Percentiles rank a stretch among this genome's conserved stretches.
Evolutionary conservation across 1,140 invertebrate species (phyloP).

Genomic region (Cataglyphis hispanica): DNA sequence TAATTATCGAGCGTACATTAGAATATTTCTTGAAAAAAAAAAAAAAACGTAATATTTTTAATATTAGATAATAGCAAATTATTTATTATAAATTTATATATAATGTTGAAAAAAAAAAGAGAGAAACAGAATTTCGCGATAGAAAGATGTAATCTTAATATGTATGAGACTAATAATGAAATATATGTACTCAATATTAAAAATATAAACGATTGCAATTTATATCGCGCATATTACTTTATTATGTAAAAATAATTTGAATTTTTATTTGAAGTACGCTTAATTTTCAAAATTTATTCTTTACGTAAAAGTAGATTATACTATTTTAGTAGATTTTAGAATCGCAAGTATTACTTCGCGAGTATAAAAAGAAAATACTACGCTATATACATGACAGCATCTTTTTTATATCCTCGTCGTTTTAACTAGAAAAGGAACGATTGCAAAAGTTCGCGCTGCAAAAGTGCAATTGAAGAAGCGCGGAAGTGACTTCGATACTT

Average conservation of each 20-base stretch:
- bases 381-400: neutral
- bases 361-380: neutral
- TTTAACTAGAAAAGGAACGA: neutral
- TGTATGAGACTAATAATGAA: neutral
- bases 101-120: neutral
- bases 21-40: neutral
- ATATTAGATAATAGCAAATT: neutral
- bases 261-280: neutral
- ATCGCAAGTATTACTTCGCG: neutral
- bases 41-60: neutral
- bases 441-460: neutral
- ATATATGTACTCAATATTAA: neutral
- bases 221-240: neutral
- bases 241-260: neutral
- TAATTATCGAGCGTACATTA: neutral
- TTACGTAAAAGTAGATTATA: neutral
- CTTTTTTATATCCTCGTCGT: conserved; percentile 9
- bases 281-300: neutral
- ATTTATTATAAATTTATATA: neutral
- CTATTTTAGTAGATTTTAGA: neutral
- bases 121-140: neutral
- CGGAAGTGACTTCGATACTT: conserved; percentile 28
- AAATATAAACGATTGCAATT: conserved; percentile 6
- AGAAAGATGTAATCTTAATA: neutral
- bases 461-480: conserved; percentile 21